Percentiles rank a stretch among this genome's conserved stretches.
Conservation (phyloP, 2,797 vertebrate species). For the Thripadectes ignobilis region DNA sequence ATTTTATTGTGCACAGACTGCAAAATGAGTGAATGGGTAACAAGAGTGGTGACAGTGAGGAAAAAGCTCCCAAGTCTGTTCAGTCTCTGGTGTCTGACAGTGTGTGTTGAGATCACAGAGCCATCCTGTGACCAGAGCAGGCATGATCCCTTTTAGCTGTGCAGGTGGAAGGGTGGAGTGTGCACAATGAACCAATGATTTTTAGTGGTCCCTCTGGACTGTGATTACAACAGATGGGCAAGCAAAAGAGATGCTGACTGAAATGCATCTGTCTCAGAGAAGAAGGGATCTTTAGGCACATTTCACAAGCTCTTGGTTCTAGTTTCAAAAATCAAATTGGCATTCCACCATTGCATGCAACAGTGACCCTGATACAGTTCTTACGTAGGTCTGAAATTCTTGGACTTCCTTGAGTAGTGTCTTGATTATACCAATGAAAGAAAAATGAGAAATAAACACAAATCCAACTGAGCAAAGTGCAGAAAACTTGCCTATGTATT, state of each 20-base stretch:
- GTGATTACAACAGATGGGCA: neutral
- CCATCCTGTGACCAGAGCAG: neutral
- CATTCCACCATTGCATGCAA: neutral
- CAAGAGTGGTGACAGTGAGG: neutral
- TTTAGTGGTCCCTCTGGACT: slow-evolving; percentile 34
- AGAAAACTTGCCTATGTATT: neutral
- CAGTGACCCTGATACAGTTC: neutral
- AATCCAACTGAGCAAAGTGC: neutral
- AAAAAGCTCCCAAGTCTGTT: neutral
- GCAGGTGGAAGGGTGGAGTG: neutral
- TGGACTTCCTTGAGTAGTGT: neutral
- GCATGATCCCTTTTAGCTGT: neutral
- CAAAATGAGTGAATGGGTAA: neutral
- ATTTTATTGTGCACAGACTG: neutral
- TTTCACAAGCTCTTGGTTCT: neutral
- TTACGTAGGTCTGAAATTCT: neutral
- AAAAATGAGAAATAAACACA: neutral
- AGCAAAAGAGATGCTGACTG: neutral
- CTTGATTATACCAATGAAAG: neutral
- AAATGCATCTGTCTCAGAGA: neutral
- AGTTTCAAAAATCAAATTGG: neutral
- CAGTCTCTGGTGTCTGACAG: neutral
- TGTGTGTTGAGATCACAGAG: neutral
- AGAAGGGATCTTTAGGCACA: neutral
- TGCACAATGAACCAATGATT: neutral